Conservation (phyloP, 2,113 vertebrate species). For the Taxidea taxus region DNA sequence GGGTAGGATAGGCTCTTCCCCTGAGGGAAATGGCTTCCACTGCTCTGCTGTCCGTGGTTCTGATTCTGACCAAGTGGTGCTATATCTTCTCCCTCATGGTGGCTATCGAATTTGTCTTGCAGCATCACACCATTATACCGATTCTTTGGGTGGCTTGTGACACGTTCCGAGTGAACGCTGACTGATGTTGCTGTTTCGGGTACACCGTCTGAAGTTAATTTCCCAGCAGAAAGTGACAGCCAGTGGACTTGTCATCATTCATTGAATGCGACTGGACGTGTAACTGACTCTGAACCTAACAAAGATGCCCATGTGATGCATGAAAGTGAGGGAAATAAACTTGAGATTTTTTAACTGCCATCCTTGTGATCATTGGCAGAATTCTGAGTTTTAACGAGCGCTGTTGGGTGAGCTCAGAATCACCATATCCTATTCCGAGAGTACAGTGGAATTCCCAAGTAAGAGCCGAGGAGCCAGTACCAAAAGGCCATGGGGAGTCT, state of each 20-base stretch:
- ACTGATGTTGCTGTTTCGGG: constrained; percentile 6
- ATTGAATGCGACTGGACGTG: constrained; percentile 30
- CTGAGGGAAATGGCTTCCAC: constrained; percentile 40
- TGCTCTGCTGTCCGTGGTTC: constrained; percentile 49
- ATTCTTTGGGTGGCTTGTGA: constrained; percentile 38
- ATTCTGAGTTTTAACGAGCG: constrained; percentile 49
- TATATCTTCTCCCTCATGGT: constrained; percentile 71
- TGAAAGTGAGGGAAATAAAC: constrained; percentile 52
- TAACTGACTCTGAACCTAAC: constrained; percentile 11
- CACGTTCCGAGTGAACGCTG: neutral
- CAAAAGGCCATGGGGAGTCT: constrained; percentile 69
- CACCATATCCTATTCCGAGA: neutral
- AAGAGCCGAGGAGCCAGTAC: constrained; percentile 64
- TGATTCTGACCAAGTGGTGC: constrained; percentile 75
- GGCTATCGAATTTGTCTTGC: constrained; percentile 56
- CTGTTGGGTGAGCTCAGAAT: neutral
- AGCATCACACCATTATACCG: neutral
- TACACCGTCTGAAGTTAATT: neutral
- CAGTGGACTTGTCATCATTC: constrained; percentile 38
- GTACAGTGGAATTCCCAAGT: constrained; percentile 44
- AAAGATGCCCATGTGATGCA: neutral
- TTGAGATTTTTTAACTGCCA: constrained; percentile 52
- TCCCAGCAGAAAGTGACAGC: constrained; percentile 21
- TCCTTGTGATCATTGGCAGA: constrained; percentile 12
- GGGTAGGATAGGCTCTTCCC: constrained; percentile 28